Percentiles rank a stretch among this genome's conserved stretches.
Conservation (phyloP, 2,113 vertebrate genomes). For the Opisthocomus hoazin region DNA sequence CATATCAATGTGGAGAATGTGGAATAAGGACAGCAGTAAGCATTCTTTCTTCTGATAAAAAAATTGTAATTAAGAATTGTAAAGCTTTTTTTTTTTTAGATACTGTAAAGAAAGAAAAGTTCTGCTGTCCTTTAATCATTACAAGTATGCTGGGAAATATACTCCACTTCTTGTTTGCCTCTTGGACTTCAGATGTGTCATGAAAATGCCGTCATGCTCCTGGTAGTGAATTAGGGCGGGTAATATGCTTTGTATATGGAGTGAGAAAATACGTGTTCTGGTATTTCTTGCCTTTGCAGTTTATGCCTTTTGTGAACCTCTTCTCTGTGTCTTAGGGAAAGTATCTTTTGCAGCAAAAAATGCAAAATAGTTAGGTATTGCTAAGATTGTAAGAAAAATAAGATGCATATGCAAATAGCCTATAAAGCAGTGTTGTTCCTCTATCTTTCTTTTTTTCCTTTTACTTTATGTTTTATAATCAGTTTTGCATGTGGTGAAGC, state of each 20-base stretch:
- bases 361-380: neutral
- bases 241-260: neutral
- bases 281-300: neutral
- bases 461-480: neutral
- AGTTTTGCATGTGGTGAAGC: neutral
- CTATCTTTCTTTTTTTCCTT: neutral
- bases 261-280: neutral
- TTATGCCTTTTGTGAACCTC: neutral
- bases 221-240: neutral
- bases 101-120: neutral
- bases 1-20: neutral
- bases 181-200: neutral
- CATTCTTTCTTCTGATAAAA: neutral
- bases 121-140: neutral
- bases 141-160: neutral
- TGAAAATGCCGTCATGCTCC: neutral
- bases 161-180: neutral
- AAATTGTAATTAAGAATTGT: neutral
- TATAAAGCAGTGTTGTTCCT: neutral
- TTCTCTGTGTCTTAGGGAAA: neutral
- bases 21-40: neutral
- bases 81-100: neutral
- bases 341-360: neutral
- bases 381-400: neutral
- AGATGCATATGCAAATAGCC: neutral